A percentile compares a stretch with the other conserved stretches of the same genome.
Conservation (phyloP, 35 echinoderm and acorn worm species). For the Heliocidaris tuberculata region DNA sequence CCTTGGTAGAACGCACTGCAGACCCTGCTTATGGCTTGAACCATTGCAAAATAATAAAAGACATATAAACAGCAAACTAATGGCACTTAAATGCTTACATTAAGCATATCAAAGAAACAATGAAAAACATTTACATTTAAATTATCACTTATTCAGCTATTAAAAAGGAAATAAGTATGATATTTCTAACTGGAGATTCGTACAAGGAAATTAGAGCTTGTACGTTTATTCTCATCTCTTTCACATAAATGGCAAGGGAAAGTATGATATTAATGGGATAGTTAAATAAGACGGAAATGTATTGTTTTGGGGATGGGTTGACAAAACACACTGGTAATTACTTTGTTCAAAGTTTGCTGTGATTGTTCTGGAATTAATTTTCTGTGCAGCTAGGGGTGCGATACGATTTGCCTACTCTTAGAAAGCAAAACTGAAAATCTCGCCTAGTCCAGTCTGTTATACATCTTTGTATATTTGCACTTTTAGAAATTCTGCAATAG, state of each 20-base stretch:
- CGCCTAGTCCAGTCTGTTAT: background rate
- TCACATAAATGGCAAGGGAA: background rate
- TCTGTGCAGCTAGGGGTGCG: background rate
- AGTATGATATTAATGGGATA: background rate
- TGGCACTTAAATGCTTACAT: constrained; percentile 39
- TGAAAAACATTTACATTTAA: background rate
- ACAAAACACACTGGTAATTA: background rate
- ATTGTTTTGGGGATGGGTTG: background rate
- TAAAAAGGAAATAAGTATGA: background rate
- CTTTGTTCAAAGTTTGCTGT: background rate
- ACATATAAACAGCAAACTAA: constrained; percentile 27
- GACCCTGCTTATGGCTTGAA: constrained; percentile 25
- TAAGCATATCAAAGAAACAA: background rate
- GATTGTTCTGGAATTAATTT: background rate
- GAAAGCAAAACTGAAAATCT: background rate
- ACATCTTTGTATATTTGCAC: background rate
- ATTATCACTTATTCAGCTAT: background rate
- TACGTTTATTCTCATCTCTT: background rate
- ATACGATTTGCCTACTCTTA: background rate
- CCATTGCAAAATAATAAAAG: constrained; percentile 29
- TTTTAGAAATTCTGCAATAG: background rate
- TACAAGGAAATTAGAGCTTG: background rate
- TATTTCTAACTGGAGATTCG: background rate
- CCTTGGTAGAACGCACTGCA: background rate
- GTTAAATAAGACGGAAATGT: background rate